Evolutionary conservation across 2,113 vertebrate genomes (phyloP).

Genomic region (Salminus brasiliensis): DNA sequence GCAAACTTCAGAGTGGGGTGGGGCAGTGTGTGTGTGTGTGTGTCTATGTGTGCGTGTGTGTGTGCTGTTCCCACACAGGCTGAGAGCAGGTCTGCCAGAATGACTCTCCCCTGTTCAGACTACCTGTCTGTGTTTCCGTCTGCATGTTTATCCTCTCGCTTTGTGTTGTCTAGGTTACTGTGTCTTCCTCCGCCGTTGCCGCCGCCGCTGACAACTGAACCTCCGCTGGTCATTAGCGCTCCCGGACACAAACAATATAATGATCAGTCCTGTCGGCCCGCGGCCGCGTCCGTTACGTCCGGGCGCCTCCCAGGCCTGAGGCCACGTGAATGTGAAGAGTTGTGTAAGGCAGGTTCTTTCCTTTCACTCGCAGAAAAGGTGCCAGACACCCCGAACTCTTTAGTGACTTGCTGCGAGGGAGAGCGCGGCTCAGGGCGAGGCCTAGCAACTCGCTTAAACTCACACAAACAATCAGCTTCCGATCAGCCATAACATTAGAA

Average conservation of each 20-base stretch:
- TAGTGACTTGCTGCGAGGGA: neutral
- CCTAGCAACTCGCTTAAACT: neutral
- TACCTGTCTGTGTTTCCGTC: constrained; percentile 52
- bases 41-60: no score
- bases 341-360: neutral
- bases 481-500: no score
- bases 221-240: constrained; percentile 33
- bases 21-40: neutral
- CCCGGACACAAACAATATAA: constrained; percentile 37
- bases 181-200: neutral
- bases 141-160: constrained; percentile 45
- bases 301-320: constrained; percentile 8
- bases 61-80: neutral
- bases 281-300: neutral
- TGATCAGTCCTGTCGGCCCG: neutral
- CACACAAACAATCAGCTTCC: neutral
- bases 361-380: neutral
- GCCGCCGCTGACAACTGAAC: constrained; percentile 12
- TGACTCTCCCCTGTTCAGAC: constrained; percentile 23
- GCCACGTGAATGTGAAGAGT: constrained; percentile 10
- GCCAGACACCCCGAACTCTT: constrained; percentile 4
- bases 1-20: constrained; percentile 52
- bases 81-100: constrained; percentile 19
- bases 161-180: constrained; percentile 34
- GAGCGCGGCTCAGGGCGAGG: neutral